These are phyloP conservation scores for Drosophila equinoxialis DNA, from an alignment of 1,140 invertebrate species.

Conservation along the genomic window DNA sequence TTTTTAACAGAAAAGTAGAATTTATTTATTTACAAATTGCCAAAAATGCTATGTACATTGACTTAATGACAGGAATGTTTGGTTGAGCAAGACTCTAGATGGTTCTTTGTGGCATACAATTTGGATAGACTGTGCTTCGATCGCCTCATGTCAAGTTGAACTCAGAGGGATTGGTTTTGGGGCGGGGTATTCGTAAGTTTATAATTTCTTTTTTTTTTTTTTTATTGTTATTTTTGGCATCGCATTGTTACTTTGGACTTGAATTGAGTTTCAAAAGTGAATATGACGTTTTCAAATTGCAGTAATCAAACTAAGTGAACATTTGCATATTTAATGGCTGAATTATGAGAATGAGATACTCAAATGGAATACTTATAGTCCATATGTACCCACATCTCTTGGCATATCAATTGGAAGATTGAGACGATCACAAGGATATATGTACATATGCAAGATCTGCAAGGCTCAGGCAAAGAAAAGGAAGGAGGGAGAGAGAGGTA, in stretches of 20 bases:
- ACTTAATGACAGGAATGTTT: too few species aligned
- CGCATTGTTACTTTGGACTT: constrained; percentile 57
- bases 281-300: constrained; percentile 58
- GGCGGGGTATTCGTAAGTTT: constrained; percentile 6
- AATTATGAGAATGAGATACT: neutral
- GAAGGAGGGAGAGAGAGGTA: neutral
- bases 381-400: too few species aligned
- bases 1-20: too few species aligned
- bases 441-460: too few species aligned
- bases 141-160: constrained; percentile 20
- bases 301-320: constrained; percentile 53
- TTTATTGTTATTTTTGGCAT: constrained; percentile 31
- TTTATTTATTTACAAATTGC: too few species aligned
- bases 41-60: too few species aligned
- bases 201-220: constrained; percentile 1
- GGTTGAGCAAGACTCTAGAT: too few species aligned
- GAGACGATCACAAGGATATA: too few species aligned
- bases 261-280: constrained; percentile 51
- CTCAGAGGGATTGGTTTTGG: neutral
- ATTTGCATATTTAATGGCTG: constrained; percentile 43
- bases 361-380: neutral
- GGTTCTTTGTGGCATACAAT: neutral
- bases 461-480: too few species aligned
- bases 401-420: too few species aligned
- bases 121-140: constrained; percentile 20